These are phyloP conservation scores for Phrixothrix hirtus DNA, from an alignment of 2,888 invertebrate species.

Conservation along the genomic window DNA sequence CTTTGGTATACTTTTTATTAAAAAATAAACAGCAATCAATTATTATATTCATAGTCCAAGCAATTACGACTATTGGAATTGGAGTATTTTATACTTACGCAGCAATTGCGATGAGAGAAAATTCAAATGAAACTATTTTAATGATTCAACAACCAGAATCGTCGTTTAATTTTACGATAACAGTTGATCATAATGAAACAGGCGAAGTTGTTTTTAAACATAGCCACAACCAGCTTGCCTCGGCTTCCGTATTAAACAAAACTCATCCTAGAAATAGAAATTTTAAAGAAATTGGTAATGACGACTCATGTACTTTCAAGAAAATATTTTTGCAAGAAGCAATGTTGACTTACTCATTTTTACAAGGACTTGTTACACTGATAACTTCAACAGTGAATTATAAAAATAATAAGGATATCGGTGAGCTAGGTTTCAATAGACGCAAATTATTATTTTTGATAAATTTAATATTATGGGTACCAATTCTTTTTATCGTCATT, in stretches of 20 bases:
- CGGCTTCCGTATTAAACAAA: too few relatives aligned
- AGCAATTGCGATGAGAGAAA: background rate
- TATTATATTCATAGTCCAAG: constrained; percentile 43
- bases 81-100: constrained; percentile 48
- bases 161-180: background rate
- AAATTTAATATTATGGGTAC: constrained; percentile 32
- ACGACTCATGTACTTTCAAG: constrained; percentile 32
- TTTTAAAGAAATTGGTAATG: too few relatives aligned
- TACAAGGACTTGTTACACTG: constrained; percentile 46
- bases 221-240: too few relatives aligned
- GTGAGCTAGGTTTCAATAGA: background rate
- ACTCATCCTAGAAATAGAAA: too few relatives aligned
- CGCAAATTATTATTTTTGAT: background rate
- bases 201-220: constrained; percentile 2
- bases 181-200: constrained; percentile 1
- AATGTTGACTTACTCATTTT: constrained; percentile 46
- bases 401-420: constrained; percentile 29
- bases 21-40: constrained; percentile 34
- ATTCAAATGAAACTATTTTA: too few relatives aligned
- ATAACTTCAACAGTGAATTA: constrained; percentile 40
- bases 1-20: constrained; percentile 42
- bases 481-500: constrained; percentile 35
- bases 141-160: too few relatives aligned
- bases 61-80: constrained; percentile 45
- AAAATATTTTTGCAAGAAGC: constrained; percentile 43